These are phyloP conservation scores for Stenichneumon culpator DNA, from an alignment of 2,888 invertebrate genomes.

Conservation along the genomic window DNA sequence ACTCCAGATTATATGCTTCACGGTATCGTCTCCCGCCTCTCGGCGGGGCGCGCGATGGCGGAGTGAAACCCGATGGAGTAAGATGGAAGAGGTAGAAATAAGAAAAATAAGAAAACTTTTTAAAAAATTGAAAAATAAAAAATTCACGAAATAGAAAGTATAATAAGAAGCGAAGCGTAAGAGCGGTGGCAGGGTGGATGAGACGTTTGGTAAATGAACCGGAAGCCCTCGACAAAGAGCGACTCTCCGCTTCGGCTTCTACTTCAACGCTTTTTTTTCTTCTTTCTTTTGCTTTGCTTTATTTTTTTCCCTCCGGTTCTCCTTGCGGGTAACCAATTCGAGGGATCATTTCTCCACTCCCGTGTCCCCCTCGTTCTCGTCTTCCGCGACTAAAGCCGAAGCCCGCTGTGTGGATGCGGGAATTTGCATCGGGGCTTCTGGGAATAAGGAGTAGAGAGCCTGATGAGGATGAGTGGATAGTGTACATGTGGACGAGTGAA, in stretches of 20 bases:
- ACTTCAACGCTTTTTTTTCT: neutral
- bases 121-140: neutral
- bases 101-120: neutral
- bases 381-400: constrained; percentile 32
- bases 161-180: constrained; percentile 66
- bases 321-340: constrained; percentile 46
- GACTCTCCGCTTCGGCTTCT: constrained; percentile 57
- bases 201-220: constrained; percentile 67
- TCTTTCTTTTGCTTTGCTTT: neutral
- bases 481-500: constrained; percentile 27
- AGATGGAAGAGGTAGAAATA: constrained; percentile 46
- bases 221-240: constrained; percentile 66
- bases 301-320: constrained; percentile 12
- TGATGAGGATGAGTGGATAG: constrained; percentile 60
- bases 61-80: constrained; percentile 31
- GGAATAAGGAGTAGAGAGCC: constrained; percentile 29
- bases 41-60: constrained; percentile 38
- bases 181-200: constrained; percentile 60
- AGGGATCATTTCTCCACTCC: constrained; percentile 55
- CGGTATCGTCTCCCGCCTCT: constrained; percentile 23
- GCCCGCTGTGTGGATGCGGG: constrained; percentile 30
- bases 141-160: constrained; percentile 14
- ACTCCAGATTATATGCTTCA: constrained; percentile 34
- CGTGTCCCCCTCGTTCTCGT: constrained; percentile 36
- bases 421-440: constrained; percentile 41